Evolutionary conservation across 2,113 vertebrate species (phyloP).

Genomic region (Centropus unirufus): DNA sequence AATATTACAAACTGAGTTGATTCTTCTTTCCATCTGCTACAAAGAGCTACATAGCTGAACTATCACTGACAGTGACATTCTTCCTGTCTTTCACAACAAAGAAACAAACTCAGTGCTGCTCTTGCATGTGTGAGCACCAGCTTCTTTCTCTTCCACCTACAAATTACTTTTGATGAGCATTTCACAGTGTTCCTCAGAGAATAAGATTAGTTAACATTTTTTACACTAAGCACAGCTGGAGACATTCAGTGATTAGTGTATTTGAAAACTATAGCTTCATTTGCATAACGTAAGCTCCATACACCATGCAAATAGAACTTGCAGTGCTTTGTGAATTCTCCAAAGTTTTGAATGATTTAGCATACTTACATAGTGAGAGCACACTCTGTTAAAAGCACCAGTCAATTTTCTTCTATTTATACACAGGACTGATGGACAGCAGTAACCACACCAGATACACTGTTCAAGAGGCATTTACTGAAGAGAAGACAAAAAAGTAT

Average conservation of each 20-base stretch:
- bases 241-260: background rate
- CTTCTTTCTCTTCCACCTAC: background rate
- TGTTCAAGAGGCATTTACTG: background rate
- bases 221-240: background rate
- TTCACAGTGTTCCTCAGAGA: background rate
- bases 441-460: background rate
- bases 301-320: background rate
- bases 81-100: background rate
- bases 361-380: background rate
- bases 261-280: slow-evolving; percentile 1
- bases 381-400: background rate
- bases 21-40: background rate
- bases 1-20: background rate
- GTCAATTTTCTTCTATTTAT: background rate
- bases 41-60: background rate
- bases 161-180: background rate
- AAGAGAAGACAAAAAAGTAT: background rate
- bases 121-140: background rate
- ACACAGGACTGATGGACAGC: background rate
- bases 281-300: background rate
- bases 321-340: background rate
- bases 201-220: background rate
- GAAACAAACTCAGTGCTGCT: background rate
- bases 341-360: background rate
- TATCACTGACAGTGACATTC: background rate